These are phyloP conservation scores for Tachina grossa DNA, from an alignment of 2,888 invertebrate genomes.

Conservation along the genomic window DNA sequence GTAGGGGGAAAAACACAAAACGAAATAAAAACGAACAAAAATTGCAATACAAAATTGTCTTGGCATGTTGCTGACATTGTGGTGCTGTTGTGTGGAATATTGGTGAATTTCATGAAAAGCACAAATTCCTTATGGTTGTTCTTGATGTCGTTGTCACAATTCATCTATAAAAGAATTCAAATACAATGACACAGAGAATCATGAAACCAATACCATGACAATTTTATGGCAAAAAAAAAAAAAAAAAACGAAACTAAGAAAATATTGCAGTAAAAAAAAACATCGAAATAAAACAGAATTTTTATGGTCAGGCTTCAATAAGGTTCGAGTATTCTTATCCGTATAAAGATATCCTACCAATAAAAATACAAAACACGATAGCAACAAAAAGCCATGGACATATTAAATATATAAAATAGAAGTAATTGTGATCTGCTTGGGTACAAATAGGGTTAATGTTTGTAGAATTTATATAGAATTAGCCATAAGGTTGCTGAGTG, in stretches of 20 bases:
- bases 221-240: conserved; percentile 5
- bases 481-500: conserved; percentile 31
- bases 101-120: conserved; percentile 53
- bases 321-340: conserved; percentile 38
- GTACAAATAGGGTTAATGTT: conserved; percentile 58
- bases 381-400: neutral
- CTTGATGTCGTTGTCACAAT: conserved; percentile 57
- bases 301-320: conserved; percentile 58
- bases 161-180: conserved; percentile 29
- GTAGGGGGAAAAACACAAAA: conserved; percentile 11
- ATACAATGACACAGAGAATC: conserved; percentile 16
- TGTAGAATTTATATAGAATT: conserved; percentile 39
- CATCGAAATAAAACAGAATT: conserved; percentile 46
- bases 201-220: conserved; percentile 48
- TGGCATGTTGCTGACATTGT: conserved; percentile 48
- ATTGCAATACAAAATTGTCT: conserved; percentile 63
- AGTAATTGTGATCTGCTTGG: conserved; percentile 47
- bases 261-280: neutral
- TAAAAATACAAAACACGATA: conserved; percentile 1
- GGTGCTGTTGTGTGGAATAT: conserved; percentile 16
- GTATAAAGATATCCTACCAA: conserved; percentile 48
- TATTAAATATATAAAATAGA: neutral
- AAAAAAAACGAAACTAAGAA: neutral
- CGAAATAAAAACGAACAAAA: conserved; percentile 38
- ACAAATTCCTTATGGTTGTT: conserved; percentile 57